Conservation (phyloP, 2,797 vertebrate species). For the Hippocampus kuda region DNA sequence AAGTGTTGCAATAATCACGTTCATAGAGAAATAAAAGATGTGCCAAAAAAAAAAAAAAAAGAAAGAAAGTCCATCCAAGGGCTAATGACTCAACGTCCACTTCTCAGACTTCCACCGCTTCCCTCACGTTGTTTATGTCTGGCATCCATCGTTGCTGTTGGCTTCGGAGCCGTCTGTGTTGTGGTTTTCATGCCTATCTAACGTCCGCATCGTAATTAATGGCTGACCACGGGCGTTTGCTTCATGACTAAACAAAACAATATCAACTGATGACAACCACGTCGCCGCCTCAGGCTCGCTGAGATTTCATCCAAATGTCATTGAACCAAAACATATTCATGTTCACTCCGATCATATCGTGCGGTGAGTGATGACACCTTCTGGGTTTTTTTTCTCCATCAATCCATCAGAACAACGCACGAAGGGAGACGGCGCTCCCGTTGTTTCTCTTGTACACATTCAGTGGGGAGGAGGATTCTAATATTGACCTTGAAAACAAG, state of each 20-base stretch:
- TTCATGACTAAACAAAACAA: constrained; percentile 33
- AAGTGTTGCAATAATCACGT: no score
- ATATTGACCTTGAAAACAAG: no score
- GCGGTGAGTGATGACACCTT: constrained; percentile 32
- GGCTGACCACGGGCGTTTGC: constrained; percentile 21
- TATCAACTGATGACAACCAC: constrained; percentile 37
- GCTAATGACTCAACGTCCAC: constrained; percentile 13
- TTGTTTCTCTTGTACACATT: constrained; percentile 9
- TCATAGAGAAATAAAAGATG: not conserved
- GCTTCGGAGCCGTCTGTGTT: constrained; percentile 10
- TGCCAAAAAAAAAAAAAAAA: not conserved
- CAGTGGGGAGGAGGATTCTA: no score
- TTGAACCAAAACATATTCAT: constrained; percentile 38
- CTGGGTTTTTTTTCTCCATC: constrained; percentile 23
- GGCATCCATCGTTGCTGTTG: constrained; percentile 9
- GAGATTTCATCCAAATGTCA: constrained; percentile 45
- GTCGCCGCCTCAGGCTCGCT: constrained; percentile 21
- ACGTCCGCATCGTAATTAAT: constrained; percentile 31
- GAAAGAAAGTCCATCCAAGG: not conserved
- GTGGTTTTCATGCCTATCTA: constrained; percentile 10
- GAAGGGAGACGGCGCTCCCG: constrained; percentile 35
- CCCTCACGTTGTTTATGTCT: not conserved
- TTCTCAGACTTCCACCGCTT: not conserved
- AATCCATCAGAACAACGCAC: constrained; percentile 35
- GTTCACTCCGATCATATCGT: constrained; percentile 33